phyloP scores from a whole-genome alignment of 2,888 invertebrate species.

The Pogonocherus hispidulus region DNA sequence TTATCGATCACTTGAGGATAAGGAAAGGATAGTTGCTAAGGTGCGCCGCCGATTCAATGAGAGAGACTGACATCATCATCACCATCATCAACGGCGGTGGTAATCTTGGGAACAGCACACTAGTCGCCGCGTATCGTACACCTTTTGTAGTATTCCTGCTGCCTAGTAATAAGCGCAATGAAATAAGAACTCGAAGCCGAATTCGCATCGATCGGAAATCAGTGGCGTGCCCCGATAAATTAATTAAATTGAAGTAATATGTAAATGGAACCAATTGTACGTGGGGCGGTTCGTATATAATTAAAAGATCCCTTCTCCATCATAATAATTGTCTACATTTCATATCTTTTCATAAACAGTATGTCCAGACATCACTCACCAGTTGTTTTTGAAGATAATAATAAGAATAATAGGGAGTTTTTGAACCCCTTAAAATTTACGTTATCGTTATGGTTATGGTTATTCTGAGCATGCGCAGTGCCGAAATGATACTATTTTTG shows the following conservation, averaged over 20 bases:
- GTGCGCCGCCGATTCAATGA: constrained; percentile 4
- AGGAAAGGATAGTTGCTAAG: not conserved
- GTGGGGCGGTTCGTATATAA: no score
- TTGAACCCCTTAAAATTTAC: no score
- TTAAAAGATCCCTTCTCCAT: no score
- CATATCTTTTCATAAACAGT: no score
- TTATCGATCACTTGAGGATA: not conserved
- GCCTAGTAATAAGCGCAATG: constrained; percentile 31
- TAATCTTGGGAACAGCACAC: constrained; percentile 21
- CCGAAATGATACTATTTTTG: no score
- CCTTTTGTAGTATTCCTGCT: constrained; percentile 12
- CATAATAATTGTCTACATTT: no score
- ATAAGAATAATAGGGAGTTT: no score
- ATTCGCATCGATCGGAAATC: not conserved
- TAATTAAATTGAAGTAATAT: not conserved
- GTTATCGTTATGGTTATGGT: no score
- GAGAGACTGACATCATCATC: constrained; percentile 26
- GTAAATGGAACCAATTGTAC: no score
- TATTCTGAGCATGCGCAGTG: no score
- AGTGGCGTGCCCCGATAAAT: not conserved
- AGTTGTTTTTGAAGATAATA: no score
- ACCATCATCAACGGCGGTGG: not conserved
- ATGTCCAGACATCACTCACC: no score
- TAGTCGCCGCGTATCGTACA: constrained; percentile 1
- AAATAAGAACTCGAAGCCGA: constrained; percentile 20